Base-by-base conservation (phyloP, 2,797 vertebrate genomes). In the Clamator glandarius region DNA sequence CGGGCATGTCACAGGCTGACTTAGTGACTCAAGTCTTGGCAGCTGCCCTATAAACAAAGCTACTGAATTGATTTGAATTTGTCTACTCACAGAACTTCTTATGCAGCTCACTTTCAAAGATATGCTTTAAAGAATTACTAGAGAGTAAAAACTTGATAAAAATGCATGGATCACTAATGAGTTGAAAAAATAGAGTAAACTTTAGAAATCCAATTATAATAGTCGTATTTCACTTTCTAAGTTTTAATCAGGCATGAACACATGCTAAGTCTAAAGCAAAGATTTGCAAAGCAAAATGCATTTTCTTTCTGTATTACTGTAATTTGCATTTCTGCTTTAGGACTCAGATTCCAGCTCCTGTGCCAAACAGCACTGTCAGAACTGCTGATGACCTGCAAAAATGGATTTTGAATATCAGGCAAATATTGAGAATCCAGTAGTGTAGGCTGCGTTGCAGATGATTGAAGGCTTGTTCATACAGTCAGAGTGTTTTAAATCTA, bases 21-120 rank as follows among this genome's bases (percentile, higher is more conserved):
- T 93, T n/a, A 23, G 77, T 96, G 96, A 97, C 77, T 97, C 96
- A 97, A 2, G 18, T 35, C 25, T 95, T 98, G 96, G 94, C 96
- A 94, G 51, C 58, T 52, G 54, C 64, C 51, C 12, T 33, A 8
- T 96, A 96, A 97, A 95, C 59, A 96, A 91, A 96, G 84, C 95
- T 97, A 96, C 95, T 90, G 82, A 91, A 73, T 91, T 83, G 73
- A 51, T 82, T 76, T 74, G 70, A 64, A 76, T 81, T 44, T 89
- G 78, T 55, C 76, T 89, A 35, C 67, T 87, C 82, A 69, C 5
- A 13, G 33, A 62, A 25, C 9, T 55, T 84, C 86, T 89, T 81
- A 59, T 52, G 87, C 36, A 83, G 46, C 28, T 96, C 29, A 39
- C 63, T 95, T 78, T 54, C 11, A 88, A 81, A 88, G 29, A 31